Base-by-base conservation (phyloP, 2,113 vertebrate species). In the Sebastes schlegelii region DNA sequence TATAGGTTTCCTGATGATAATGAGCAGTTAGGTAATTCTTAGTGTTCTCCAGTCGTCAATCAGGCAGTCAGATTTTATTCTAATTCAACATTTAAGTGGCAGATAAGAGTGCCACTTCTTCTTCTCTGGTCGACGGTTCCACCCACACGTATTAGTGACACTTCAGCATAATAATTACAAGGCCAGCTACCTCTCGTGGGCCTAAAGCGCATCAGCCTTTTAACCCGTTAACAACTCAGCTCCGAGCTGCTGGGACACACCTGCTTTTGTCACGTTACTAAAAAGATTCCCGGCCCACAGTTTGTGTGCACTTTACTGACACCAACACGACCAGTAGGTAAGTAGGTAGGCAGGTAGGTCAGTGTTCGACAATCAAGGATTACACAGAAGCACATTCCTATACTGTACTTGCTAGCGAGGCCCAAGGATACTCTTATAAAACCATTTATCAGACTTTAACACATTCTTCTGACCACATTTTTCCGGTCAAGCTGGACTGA, bases 291-390 rank as follows among this genome's bases (percentile, higher is more conserved):
- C 17, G 4, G 17, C 49, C 77, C 82, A 77, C 80, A 75, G 81
- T 88, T 82, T 71, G 88, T 86, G 78, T 87, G 89, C 89, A 90
- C 80, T 90, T 91, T 89, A 86, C 77, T 82, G 79, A 81, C 83
- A 86, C 85, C 51, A 78, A 80, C 87, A 82, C 67, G 1, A 55
- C 69, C 70, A 51, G 73, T 64, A 86, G 64, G 72, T 74, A 81
- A 74, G 76, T 77, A 58, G 58, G 3, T 34, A 34, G 70, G 74
- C 61, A 85, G 67, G 71, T 72, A 81, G 79, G 80, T 80, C 77
- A 69, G 84, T 91, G 89, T 93, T 91, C 40, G 94, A 95, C 94
- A 95, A 94, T 95, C 93, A 95, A 91, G 73, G 75, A 87, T 85
- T 82, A 90, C 75, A 89, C 81, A 92, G 61, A 92, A 93, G 91